Conservation (phyloP, 2,797 vertebrate species). For the Eremophila alpestris region DNA sequence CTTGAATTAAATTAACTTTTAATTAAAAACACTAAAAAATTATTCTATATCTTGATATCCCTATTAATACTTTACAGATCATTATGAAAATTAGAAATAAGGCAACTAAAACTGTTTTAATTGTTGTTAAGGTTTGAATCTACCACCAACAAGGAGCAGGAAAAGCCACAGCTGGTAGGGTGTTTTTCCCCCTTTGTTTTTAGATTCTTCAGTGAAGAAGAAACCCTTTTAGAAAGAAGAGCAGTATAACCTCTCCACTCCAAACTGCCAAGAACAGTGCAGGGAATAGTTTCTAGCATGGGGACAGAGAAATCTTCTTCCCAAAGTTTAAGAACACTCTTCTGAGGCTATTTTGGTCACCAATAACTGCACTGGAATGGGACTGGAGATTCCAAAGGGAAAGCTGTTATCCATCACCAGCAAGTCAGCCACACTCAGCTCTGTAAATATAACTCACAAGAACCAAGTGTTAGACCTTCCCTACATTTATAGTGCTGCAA, state of each 20-base stretch:
- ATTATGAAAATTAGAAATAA: background rate
- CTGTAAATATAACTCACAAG: background rate
- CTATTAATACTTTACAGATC: background rate
- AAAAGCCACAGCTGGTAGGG: background rate
- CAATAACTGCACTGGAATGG: background rate
- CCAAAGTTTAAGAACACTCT: background rate
- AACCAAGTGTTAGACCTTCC: background rate
- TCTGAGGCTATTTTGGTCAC: background rate
- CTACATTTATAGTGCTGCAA: background rate
- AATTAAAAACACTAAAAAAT: background rate
- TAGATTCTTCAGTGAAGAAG: background rate
- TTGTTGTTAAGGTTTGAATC: background rate
- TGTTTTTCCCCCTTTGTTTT: background rate
- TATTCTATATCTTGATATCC: background rate
- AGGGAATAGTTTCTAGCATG: background rate
- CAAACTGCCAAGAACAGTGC: background rate
- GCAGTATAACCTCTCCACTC: background rate
- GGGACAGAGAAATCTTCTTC: background rate
- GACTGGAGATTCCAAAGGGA: slow-evolving; percentile 11
- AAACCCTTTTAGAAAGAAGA: background rate
- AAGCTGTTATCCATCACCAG: background rate
- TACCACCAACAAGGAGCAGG: background rate
- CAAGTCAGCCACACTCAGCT: background rate
- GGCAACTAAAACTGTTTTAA: background rate
- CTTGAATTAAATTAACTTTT: background rate